phyloP scores from a whole-genome alignment of 2,113 vertebrate genomes.

The Antennarius striatus region DNA sequence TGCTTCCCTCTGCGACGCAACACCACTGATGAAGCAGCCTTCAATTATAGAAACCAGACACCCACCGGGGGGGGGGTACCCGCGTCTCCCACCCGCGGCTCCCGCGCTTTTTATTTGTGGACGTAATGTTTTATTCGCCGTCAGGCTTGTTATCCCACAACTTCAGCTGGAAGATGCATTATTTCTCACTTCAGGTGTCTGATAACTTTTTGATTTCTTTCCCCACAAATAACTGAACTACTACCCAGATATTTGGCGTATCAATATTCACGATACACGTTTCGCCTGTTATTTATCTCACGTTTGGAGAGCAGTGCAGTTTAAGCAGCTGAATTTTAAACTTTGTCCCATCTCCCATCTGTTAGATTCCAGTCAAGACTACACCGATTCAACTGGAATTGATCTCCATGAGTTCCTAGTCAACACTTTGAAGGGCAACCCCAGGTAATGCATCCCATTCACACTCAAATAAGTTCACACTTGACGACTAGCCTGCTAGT shows the following conservation, averaged over 20 bases:
- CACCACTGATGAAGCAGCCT: slow-evolving; percentile 62
- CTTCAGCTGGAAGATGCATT: not conserved
- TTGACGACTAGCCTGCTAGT: no score
- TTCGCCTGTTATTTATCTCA: slow-evolving; percentile 30
- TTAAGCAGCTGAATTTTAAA: no score
- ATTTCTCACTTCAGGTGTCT: no score
- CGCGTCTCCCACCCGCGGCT: slow-evolving; percentile 26
- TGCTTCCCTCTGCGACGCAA: slow-evolving; percentile 62
- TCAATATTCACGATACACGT: slow-evolving; percentile 19
- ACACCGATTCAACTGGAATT: slow-evolving; percentile 98
- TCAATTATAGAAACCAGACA: slow-evolving; percentile 69
- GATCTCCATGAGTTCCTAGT: slow-evolving; percentile 99
- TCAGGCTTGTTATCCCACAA: slow-evolving; percentile 11
- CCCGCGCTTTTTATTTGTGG: slow-evolving; percentile 17
- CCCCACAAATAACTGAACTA: slow-evolving; percentile 12
- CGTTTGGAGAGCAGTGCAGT: slow-evolving; percentile 11
- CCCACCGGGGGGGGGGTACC: slow-evolving; percentile 42
- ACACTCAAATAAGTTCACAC: not conserved
- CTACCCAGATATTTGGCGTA: slow-evolving; percentile 41
- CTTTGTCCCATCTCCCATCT: no score
- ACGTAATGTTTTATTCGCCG: slow-evolving; percentile 8
- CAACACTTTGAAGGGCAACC: slow-evolving; percentile 97
- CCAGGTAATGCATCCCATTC: slow-evolving; percentile 80
- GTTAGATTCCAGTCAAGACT: slow-evolving; percentile 96
- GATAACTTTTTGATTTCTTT: no score